Evolutionary conservation across 2,888 invertebrate species (phyloP), one percentile per base, ranked within the genome.

Genomic region (Cryptus armator): DNA sequence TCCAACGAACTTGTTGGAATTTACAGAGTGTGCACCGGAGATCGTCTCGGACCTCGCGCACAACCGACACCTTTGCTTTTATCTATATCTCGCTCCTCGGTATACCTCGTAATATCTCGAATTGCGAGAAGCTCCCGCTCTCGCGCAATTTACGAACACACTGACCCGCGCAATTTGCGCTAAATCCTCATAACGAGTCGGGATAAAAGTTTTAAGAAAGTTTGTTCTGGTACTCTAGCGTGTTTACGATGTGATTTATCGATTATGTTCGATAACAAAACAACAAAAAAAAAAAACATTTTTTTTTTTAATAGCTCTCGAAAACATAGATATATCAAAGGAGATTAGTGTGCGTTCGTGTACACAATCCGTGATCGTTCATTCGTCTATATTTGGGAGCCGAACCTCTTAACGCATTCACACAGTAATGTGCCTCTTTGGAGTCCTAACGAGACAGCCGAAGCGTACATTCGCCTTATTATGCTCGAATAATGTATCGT

Each of bases 161-260:
- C 84, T 84, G 87, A 83, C 86, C 83, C 62, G 59, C 68, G 75
- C 85, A 85, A 86, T 85, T 85, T 86, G 75, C 82, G 74, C 83
- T 83, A 83, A 85, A 85, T 78, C 78, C 75, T 46, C 24, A 80
- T 80, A 67, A 79, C 16, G 51, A 19, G 48, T 24, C n/a, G 29
- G 53, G 71, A 32, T 16, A 32, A 68, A 81, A 56, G 59, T 46
- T 53, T 10, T 24, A 53, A 56, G 56, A 70, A 74, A 70, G 70
- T 84, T 70, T 46, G 3, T 32, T 44, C 68, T 75, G 56, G 70
- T 59, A 71, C 62, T 53, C 24, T 32, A 3, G 16, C 53, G 19
- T 83, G 66, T 53, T 66, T 53, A 66, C 70, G 19, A 68, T 53
- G 12, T 37, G 68, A 83, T 83, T 81, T 78, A 78, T 62, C 72